Evolutionary conservation across 2,888 invertebrate genomes (phyloP), one percentile per base, ranked within the genome.

Genomic region (Drosophila mulleri): DNA sequence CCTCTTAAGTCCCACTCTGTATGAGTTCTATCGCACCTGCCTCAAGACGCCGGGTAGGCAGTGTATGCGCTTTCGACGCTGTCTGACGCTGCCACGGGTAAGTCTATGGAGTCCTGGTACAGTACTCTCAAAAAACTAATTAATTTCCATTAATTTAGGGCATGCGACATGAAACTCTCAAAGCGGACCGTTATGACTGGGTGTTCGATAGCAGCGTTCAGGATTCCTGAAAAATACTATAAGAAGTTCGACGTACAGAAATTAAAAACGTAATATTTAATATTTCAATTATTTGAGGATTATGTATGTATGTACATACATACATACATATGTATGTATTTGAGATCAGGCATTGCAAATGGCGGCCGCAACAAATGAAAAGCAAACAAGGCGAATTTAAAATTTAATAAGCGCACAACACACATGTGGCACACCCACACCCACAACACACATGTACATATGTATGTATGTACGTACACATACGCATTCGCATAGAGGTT

Each of bases 21-120:
- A 98, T 60, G 99, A 99, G 93, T 99, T 99, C 93, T 99, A 98
- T 3, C 67, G 67, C 32, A 32, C 53, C 16, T 53, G 54, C 18
- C 23, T 48, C 0, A 41, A 52, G 7, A 42, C 42, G 6, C 39
- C 63, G 18, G 52, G 47, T 3, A 60, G 44, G 6, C 63, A 44
- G 9, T 78, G 78, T 32, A 72, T 68, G 67, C 67, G 75, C 18
- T 84, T 85, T 35, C 66, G 74, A 1, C 88, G 82, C 7, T 87
- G 83, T 16, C 64, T 74, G 1, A 64, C 64, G 6, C 23, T 78
- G 29, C 73, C 82, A 9, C 69, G 75, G 11, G 83, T 83, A 63
- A 63, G 78, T 60, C 16, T 6, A n/a, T 14, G 9, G 1, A 7
- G 12, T 3, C 6, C 12, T n/a, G 4, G 4, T 18, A n/a, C 39